A percentile compares a stretch with the other conserved stretches of the same genome.
Conservation (phyloP, 2,113 vertebrate genomes). For the Barnardius zonarius region DNA sequence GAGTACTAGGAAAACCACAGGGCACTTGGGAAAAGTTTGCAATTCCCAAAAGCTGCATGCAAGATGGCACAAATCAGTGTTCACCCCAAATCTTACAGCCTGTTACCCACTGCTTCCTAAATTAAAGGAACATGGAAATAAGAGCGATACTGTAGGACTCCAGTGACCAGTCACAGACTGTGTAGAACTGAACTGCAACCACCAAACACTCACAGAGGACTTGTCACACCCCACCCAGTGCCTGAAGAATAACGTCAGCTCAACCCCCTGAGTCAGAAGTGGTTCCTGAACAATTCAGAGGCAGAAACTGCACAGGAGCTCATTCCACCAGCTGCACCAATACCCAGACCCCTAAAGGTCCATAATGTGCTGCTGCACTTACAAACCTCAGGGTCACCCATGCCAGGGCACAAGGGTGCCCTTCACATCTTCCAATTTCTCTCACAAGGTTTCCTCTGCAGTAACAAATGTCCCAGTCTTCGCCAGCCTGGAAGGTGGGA, state of each 20-base stretch:
- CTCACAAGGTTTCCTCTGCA: neutral
- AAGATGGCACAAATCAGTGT: neutral
- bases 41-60: neutral
- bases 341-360: neutral
- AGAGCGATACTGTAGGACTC: neutral
- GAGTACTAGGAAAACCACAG: neutral
- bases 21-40: neutral
- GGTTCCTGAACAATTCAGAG: neutral
- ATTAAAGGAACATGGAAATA: neutral
- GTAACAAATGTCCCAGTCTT: neutral
- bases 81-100: neutral
- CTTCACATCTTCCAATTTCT: neutral
- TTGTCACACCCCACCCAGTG: fast-evolving
- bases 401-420: fast-evolving
- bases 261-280: neutral
- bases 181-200: neutral
- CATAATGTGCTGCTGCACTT: fast-evolving
- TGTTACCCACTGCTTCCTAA: neutral
- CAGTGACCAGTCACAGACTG: neutral
- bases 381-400: neutral
- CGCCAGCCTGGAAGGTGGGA: neutral
- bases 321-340: neutral
- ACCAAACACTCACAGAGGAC: neutral
- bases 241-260: neutral
- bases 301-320: neutral